Evolutionary conservation across 1,140 invertebrate species (phyloP).

Genomic region (Ceratina australensis): DNA sequence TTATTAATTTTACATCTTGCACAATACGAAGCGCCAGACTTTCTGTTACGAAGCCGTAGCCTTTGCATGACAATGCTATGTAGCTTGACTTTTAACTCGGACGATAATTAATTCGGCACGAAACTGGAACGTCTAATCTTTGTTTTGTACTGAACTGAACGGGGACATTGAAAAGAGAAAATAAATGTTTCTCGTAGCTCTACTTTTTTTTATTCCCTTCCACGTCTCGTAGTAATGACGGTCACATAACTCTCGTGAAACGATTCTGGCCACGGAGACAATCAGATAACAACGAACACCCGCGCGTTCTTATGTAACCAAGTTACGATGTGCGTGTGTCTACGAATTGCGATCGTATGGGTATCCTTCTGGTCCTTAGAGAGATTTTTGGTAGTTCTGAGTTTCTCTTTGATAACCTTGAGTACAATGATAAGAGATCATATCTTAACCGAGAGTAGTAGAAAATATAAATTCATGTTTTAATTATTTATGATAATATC

Average conservation of each 20-base stretch:
- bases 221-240: constrained; percentile 40
- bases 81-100: neutral
- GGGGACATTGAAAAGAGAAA: neutral
- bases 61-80: constrained; percentile 12
- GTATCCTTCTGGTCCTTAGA: neutral
- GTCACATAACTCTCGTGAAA: constrained; percentile 57
- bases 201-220: neutral
- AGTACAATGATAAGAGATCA: neutral
- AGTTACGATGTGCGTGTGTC: constrained; percentile 24
- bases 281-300: constrained; percentile 60
- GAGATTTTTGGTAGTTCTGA: neutral
- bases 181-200: constrained; percentile 2
- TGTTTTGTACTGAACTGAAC: neutral
- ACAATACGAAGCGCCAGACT: constrained; percentile 17
- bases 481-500: too few species aligned
- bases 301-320: constrained; percentile 56
- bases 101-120: constrained; percentile 4
- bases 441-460: neutral
- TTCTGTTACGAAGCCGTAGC: neutral
- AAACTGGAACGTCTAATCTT: neutral
- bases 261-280: constrained; percentile 48
- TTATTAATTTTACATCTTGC: constrained; percentile 48
- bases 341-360: neutral
- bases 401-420: constrained; percentile 16
- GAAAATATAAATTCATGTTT: neutral